Percentiles rank a stretch among this genome's conserved stretches.
These are phyloP conservation scores for Enteromius thamalakanensis DNA, from an alignment of 2,797 vertebrate genomes.

Conservation along the genomic window DNA sequence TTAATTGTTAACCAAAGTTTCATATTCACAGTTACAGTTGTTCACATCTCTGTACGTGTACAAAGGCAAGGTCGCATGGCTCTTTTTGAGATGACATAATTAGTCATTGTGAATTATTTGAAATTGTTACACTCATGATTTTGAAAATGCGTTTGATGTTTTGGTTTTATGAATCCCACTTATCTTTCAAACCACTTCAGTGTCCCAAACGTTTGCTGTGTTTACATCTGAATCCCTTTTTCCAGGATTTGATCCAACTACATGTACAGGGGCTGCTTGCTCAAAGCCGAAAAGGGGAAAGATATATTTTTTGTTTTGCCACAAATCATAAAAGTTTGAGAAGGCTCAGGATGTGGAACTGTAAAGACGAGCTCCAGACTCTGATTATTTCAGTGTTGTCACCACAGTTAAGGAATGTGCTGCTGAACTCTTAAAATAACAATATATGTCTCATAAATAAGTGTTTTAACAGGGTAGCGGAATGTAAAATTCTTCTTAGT, in stretches of 20 bases:
- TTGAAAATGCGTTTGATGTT: constrained; percentile 57
- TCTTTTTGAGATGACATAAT: constrained; percentile 46
- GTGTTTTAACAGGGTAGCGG: constrained; percentile 23
- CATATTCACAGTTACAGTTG: constrained; percentile 5
- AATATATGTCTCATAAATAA: constrained; percentile 50
- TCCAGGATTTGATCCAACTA: constrained; percentile 64
- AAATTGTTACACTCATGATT: constrained; percentile 42
- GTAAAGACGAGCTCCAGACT: constrained; percentile 61
- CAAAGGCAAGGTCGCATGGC: constrained; percentile 26
- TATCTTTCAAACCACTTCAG: constrained; percentile 59
- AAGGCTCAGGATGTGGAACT: constrained; percentile 62
- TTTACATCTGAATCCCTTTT: constrained; percentile 65
- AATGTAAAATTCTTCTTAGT: constrained; percentile 52
- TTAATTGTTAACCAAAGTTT: too few species aligned
- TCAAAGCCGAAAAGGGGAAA: constrained; percentile 39
- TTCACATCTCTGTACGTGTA: constrained; percentile 4
- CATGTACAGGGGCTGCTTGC: constrained; percentile 36
- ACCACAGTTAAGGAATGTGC: constrained; percentile 44
- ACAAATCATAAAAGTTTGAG: constrained; percentile 58
- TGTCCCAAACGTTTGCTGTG: constrained; percentile 60
- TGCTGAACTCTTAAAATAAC: constrained; percentile 53
- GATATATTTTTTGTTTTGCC: constrained; percentile 61
- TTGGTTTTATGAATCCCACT: constrained; percentile 64
- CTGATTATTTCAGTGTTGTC: constrained; percentile 54
- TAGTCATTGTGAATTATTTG: constrained; percentile 48